Conservation (phyloP, 2,888 invertebrate genomes). For the Mantis religiosa region DNA sequence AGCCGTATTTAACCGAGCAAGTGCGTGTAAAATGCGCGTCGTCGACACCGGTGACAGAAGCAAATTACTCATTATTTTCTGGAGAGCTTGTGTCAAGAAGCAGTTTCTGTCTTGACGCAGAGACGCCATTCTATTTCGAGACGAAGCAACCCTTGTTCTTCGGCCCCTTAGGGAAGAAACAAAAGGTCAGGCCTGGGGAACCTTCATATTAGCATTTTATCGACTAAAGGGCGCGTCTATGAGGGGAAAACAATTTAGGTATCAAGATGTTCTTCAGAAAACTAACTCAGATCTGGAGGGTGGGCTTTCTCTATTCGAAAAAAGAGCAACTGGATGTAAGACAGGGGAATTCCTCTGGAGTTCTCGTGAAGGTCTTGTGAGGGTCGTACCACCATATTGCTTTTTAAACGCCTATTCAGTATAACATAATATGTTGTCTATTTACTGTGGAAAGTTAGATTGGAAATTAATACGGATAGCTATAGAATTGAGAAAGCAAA, state of each 20-base stretch:
- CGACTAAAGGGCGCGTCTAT: neutral
- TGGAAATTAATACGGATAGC: too few relatives aligned
- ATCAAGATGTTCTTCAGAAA: neutral
- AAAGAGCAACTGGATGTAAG: too few relatives aligned
- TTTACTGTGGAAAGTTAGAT: too few relatives aligned
- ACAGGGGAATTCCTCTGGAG: too few relatives aligned
- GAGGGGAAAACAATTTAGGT: neutral
- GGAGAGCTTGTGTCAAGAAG: neutral
- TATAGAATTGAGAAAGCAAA: too few relatives aligned
- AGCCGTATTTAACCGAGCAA: neutral
- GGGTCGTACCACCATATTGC: too few relatives aligned
- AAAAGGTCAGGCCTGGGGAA: neutral
- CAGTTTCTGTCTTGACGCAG: neutral
- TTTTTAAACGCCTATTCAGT: too few relatives aligned
- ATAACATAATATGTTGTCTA: too few relatives aligned
- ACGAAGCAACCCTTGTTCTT: neutral
- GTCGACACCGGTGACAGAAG: neutral
- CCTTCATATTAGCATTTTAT: neutral
- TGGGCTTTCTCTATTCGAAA: neutral
- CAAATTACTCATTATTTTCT: conserved; percentile 11
- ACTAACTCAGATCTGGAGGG: neutral
- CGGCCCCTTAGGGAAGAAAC: neutral
- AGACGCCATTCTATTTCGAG: neutral
- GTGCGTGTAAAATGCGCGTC: neutral
- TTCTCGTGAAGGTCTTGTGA: too few relatives aligned